Base-by-base conservation (phyloP, 2,888 invertebrate genomes). In the Latheticus oryzae region DNA sequence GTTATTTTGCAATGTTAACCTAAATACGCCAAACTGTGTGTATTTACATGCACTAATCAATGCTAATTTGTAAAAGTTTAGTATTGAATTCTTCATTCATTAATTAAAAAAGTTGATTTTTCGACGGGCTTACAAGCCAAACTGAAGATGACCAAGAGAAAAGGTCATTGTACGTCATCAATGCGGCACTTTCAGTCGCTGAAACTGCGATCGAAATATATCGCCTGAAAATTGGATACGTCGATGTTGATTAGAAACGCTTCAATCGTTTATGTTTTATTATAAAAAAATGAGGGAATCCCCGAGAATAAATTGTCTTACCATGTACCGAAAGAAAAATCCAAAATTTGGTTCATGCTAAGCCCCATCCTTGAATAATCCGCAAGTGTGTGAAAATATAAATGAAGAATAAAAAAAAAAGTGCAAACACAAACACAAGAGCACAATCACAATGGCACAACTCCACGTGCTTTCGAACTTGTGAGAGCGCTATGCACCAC, bases 251-350 rank as follows among this genome's bases (percentile, higher is more conserved):
- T 35, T 40, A 3, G 17, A 11, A 28, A 28, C 28, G 28, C 16
- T 28, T 7, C 26, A 4, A 42, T 13, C 42, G n/a, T n/a, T n/a
- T n/a, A n/a, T n/a, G n/a, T n/a, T n/a, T n/a, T n/a, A n/a, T n/a
- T n/a, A n/a, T n/a, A n/a, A n/a, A n/a, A n/a, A n/a, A 17, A 1
- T 42, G 28, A 28, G 16, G 28, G 8, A 40, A 26, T 40, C 24
- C 5, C 5, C 9, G 17, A 35, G 17, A 35, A 5, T 9, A 12
- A 30, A 30, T 33, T 33, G 8, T n/a, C 68, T 63, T 68, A 75
- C 75, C 75, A 74, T 74, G 73, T 72, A 69, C 71, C 70, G 65
- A 71, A 72, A 66, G 66, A 65, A 68, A 71, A 70, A 73, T 73
- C 72, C 72, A 64, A 67, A 65, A 58, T 40, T 38, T 57, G 58